These are phyloP conservation scores for Cynopterus sphinx DNA, from an alignment of 2,797 vertebrate species.

Conservation along the genomic window DNA sequence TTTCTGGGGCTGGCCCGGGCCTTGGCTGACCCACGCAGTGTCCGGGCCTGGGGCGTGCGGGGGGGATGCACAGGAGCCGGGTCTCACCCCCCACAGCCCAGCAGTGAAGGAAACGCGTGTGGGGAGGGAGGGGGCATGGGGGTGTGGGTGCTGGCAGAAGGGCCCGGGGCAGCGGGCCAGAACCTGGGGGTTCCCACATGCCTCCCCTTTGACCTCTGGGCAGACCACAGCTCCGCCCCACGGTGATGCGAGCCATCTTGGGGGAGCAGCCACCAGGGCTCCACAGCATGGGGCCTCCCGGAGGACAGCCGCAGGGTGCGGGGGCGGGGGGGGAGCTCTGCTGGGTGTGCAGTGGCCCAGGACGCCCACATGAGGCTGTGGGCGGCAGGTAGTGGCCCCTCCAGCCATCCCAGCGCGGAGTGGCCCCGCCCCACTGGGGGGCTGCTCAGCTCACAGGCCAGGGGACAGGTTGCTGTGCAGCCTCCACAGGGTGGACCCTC, in stretches of 20 bases:
- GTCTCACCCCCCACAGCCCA: background rate
- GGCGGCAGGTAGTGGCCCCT: background rate
- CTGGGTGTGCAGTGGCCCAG: background rate
- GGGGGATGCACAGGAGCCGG: background rate
- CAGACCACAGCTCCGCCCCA: background rate
- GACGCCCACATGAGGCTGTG: background rate
- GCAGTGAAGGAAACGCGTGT: too few species aligned
- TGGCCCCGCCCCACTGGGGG: background rate
- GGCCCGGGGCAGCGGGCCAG: background rate
- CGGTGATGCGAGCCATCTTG: too few species aligned
- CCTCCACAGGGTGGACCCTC: too few species aligned
- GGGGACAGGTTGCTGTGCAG: background rate
- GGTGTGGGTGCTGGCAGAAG: background rate
- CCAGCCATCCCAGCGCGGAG: background rate
- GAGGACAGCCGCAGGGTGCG: accelerated
- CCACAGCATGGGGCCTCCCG: background rate
- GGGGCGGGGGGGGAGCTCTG: background rate
- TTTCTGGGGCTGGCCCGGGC: accelerated
- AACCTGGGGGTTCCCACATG: background rate
- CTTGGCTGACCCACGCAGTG: accelerated
- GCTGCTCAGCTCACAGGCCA: background rate
- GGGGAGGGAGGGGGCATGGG: background rate
- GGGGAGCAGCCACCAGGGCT: background rate
- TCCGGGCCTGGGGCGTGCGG: background rate
- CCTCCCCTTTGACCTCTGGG: background rate